Conservation (phyloP, 2,888 invertebrate species). For the Heliconius sara region DNA sequence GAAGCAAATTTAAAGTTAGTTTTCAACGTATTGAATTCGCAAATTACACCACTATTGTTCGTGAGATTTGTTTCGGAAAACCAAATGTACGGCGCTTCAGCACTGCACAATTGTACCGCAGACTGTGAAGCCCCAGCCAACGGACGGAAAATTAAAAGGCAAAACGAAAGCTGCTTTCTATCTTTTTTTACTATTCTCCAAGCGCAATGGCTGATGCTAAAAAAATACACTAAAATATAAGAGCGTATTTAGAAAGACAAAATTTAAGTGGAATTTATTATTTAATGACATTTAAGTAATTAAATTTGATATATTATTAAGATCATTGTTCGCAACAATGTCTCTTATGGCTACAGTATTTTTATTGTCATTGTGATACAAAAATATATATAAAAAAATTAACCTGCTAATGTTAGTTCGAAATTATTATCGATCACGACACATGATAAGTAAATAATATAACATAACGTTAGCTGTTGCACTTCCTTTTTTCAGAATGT, state of each 20-base stretch:
- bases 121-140: slow-evolving; percentile 57
- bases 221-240: slow-evolving; percentile 76
- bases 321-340: too few relatives aligned
- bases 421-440: too few relatives aligned
- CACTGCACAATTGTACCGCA: slow-evolving; percentile 41
- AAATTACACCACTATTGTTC: slow-evolving; percentile 37
- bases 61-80: slow-evolving; percentile 41
- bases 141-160: slow-evolving; percentile 81
- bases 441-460: not conserved
- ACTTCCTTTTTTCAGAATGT: slow-evolving; percentile 8
- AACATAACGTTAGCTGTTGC: not conserved
- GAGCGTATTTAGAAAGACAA: slow-evolving; percentile 23
- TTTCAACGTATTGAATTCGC: slow-evolving; percentile 28
- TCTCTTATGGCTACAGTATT: too few relatives aligned
- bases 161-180: slow-evolving; percentile 68
- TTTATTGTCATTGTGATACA: too few relatives aligned
- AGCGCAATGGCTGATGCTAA: slow-evolving; percentile 61
- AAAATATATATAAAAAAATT: too few relatives aligned
- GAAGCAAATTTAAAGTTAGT: slow-evolving; percentile 11
- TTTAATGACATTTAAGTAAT: not conserved
- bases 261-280: not conserved
- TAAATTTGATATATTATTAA: not conserved
- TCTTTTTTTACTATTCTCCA: slow-evolving; percentile 74
- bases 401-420: too few relatives aligned
- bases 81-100: slow-evolving; percentile 41